Evolutionary conservation across 2,888 invertebrate species (phyloP).

Genomic region (Phragmatobia fuliginosa): DNA sequence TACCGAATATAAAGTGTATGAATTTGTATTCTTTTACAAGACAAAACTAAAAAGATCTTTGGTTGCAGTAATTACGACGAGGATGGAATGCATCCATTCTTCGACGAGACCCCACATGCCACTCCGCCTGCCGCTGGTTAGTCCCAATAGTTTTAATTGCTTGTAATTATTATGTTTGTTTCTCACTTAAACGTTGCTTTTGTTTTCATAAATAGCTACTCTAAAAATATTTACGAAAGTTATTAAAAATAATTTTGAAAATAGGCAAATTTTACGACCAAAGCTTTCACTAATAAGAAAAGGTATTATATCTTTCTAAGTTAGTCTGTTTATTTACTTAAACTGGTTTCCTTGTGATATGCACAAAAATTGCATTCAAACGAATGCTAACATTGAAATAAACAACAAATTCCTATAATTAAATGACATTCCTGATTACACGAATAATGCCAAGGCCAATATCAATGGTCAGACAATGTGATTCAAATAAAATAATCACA

Average conservation of each 20-base stretch:
- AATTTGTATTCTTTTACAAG: constrained; percentile 18
- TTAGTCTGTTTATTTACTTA: background rate
- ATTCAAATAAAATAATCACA: constrained; percentile 28
- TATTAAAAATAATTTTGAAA: background rate
- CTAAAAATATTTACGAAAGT: background rate
- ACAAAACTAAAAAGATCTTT: constrained; percentile 9
- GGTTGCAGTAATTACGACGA: constrained; percentile 79
- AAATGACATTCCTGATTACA: constrained; percentile 14
- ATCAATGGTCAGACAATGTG: constrained; percentile 29
- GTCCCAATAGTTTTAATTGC: background rate
- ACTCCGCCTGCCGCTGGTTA: constrained; percentile 82
- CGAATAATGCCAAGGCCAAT: constrained; percentile 40
- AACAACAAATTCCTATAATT: constrained; percentile 8
- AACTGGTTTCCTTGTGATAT: background rate
- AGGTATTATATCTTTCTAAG: background rate
- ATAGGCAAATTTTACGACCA: background rate
- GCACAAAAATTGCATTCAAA: background rate
- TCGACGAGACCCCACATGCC: constrained; percentile 83
- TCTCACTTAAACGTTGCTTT: background rate
- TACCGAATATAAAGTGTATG: too few relatives aligned
- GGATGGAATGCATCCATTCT: constrained; percentile 84
- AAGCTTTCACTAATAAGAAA: background rate
- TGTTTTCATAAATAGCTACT: too few relatives aligned
- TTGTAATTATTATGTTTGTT: too few relatives aligned
- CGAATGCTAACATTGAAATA: background rate